Conservation (phyloP, 2,113 vertebrate genomes). For the Hylia prasina region DNA sequence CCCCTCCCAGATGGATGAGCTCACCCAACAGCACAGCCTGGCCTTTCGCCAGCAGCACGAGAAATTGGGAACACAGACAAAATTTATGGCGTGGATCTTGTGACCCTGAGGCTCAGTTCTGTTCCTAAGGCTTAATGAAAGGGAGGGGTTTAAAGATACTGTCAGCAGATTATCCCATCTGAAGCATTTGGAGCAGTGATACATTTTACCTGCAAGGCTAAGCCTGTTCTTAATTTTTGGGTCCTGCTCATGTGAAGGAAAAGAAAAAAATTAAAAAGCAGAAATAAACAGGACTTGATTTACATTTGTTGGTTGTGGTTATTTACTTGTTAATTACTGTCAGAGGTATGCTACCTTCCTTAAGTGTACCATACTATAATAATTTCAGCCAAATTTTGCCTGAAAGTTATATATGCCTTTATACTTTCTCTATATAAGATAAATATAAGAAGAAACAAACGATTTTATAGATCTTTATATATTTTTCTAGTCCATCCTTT, state of each 20-base stretch:
- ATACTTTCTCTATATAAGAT: no score
- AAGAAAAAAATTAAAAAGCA: neutral
- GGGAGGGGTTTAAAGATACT: neutral
- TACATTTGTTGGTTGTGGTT: neutral
- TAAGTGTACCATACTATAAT: neutral
- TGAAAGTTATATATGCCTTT: neutral
- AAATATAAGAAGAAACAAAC: neutral
- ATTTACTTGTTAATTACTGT: neutral
- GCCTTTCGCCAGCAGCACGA: neutral
- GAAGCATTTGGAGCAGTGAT: neutral
- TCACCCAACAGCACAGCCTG: neutral
- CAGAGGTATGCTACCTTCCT: neutral
- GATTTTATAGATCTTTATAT: neutral
- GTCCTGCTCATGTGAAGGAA: accelerated
- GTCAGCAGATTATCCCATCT: neutral
- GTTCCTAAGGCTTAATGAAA: neutral
- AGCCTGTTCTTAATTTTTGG: neutral
- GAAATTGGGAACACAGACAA: neutral
- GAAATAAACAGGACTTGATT: neutral
- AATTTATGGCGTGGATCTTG: neutral
- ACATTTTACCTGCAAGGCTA: neutral
- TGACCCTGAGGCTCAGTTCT: neutral
- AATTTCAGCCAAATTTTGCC: neutral
- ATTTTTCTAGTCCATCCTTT: accelerated
- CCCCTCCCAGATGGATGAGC: neutral